A percentile compares a stretch with the other conserved stretches of the same genome.
These are phyloP conservation scores for Thaumetopoea pityocampa DNA, from an alignment of 1,140 invertebrate genomes.

Conservation along the genomic window DNA sequence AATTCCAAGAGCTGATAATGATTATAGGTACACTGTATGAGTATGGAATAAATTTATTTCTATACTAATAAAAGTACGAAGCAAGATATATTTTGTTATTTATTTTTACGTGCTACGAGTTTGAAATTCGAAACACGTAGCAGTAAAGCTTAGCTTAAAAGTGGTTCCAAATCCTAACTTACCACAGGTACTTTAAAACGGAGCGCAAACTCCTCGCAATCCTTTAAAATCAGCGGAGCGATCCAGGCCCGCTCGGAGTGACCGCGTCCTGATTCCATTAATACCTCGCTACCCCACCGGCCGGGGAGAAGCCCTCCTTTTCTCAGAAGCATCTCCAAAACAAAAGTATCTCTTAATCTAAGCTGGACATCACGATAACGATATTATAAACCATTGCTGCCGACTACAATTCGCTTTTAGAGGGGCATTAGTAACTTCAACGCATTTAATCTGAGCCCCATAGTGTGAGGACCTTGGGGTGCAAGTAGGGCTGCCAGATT, in stretches of 20 bases:
- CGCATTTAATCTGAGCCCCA: conserved; percentile 46
- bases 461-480: conserved; percentile 23
- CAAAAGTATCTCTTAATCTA: conserved; percentile 48
- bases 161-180: conserved; percentile 37
- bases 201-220: conserved; percentile 40
- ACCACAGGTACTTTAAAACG: conserved; percentile 37
- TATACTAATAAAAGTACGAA: too few relatives aligned
- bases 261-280: conserved; percentile 53
- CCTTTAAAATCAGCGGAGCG: conserved; percentile 47
- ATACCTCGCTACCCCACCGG: conserved; percentile 23
- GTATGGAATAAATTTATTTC: too few relatives aligned
- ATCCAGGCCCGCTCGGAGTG: conserved; percentile 31
- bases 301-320: conserved; percentile 17
- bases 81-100: too few relatives aligned
- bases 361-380: conserved; percentile 46
- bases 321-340: conserved; percentile 25
- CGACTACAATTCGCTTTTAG: conserved; percentile 58
- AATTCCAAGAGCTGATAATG: too few relatives aligned
- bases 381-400: conserved; percentile 47
- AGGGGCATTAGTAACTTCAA: conserved; percentile 46
- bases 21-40: too few relatives aligned
- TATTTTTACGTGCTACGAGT: too few relatives aligned
- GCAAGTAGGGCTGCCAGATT: conserved; percentile 20
- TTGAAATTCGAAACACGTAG: conserved; percentile 19
- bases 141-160: conserved; percentile 35